Conservation (phyloP, 2,113 vertebrate genomes). For the Dasypus novemcinctus region DNA sequence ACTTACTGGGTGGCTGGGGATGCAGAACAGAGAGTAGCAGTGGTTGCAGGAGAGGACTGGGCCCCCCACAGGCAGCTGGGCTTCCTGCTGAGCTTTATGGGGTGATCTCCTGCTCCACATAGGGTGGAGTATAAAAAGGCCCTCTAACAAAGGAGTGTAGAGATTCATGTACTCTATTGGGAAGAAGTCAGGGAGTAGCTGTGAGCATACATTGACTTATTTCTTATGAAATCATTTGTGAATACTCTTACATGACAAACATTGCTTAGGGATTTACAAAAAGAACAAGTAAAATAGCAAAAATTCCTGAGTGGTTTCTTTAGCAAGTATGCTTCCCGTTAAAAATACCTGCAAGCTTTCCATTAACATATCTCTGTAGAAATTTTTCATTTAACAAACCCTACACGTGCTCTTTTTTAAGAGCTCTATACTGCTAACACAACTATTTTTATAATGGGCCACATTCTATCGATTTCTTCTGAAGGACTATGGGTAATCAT, state of each 20-base stretch:
- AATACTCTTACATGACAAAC: neutral
- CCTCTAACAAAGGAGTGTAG: neutral
- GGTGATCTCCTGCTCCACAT: fast-evolving
- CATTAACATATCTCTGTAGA: neutral
- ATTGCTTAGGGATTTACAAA: neutral
- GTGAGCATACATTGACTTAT: neutral
- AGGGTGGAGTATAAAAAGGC: neutral
- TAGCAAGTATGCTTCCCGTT: neutral
- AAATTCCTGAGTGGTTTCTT: neutral
- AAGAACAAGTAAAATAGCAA: neutral
- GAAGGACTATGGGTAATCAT: neutral
- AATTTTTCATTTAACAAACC: neutral
- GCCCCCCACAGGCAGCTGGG: fast-evolving
- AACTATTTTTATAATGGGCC: neutral
- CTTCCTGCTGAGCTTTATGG: neutral
- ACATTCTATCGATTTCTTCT: neutral
- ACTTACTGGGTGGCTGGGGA: neutral
- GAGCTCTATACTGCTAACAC: neutral
- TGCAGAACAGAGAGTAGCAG: neutral
- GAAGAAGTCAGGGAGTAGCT: neutral
- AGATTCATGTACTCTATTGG: neutral
- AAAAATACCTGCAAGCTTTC: neutral
- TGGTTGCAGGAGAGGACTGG: neutral
- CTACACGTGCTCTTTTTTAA: neutral
- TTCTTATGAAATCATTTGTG: neutral